Evolutionary conservation across 2,797 vertebrate species (phyloP).

Genomic region (Labroides dimidiatus): DNA sequence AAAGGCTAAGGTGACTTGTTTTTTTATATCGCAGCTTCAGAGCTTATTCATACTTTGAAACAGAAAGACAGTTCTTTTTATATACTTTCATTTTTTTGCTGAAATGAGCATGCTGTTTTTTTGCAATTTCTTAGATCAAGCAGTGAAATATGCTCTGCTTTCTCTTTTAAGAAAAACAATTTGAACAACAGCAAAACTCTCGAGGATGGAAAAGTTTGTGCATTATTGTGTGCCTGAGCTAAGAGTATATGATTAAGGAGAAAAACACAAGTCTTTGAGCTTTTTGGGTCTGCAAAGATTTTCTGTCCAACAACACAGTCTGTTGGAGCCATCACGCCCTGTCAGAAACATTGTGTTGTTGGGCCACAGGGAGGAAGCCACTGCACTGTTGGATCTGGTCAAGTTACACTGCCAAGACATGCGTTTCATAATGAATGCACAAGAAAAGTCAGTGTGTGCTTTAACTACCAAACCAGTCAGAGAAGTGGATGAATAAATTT

Average conservation of each 20-base stretch:
- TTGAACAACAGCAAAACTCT: slow-evolving; percentile 14
- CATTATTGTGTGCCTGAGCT: slow-evolving; percentile 34
- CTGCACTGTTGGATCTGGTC: slow-evolving; percentile 62
- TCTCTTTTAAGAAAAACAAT: not conserved
- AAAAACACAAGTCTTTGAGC: slow-evolving; percentile 53
- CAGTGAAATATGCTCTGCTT: too few species aligned
- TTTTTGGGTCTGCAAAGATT: slow-evolving; percentile 27
- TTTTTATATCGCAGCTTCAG: too few species aligned
- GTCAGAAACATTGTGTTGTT: slow-evolving; percentile 66
- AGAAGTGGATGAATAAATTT: slow-evolving; percentile 41
- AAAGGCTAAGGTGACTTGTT: too few species aligned
- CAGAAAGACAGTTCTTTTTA: too few species aligned
- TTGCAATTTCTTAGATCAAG: too few species aligned
- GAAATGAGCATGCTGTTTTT: too few species aligned
- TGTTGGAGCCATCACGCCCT: slow-evolving; percentile 66
- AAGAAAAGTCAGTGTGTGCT: slow-evolving; percentile 45
- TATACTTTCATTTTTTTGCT: too few species aligned
- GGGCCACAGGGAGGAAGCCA: slow-evolving; percentile 61
- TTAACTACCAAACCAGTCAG: slow-evolving; percentile 49
- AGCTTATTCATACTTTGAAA: too few species aligned
- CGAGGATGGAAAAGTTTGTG: slow-evolving; percentile 1
- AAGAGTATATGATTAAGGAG: slow-evolving; percentile 31
- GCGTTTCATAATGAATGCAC: slow-evolving; percentile 56
- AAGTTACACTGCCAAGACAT: slow-evolving; percentile 62
- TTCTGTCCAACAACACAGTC: slow-evolving; percentile 56